A percentile compares a stretch with the other conserved stretches of the same genome.
Conservation (phyloP, 2,113 vertebrate genomes). For the Salvelinus alpinus region DNA sequence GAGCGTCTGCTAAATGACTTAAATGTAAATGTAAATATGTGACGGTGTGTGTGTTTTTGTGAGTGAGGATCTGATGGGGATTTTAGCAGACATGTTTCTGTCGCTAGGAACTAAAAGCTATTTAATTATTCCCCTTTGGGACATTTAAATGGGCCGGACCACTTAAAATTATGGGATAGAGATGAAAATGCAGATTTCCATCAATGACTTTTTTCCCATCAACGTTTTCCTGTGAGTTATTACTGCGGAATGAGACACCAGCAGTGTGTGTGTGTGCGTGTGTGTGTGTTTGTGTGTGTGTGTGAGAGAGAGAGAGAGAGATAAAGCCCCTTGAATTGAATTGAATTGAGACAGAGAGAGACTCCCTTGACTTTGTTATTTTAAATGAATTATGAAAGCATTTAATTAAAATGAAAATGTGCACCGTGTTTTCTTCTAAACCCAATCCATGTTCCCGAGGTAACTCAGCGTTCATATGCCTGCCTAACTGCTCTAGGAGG, state of each 20-base stretch:
- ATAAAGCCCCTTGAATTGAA: too few species aligned
- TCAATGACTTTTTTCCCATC: constrained; percentile 50
- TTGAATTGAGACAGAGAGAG: background rate
- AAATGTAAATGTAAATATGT: too few species aligned
- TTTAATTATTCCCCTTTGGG: constrained; percentile 71
- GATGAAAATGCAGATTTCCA: constrained; percentile 58
- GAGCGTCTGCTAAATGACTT: too few species aligned
- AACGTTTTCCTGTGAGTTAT: constrained; percentile 51
- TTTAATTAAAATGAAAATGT: constrained; percentile 37
- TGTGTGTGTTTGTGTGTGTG: background rate
- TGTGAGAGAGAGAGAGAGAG: background rate
- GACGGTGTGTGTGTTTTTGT: background rate
- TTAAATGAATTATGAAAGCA: constrained; percentile 37
- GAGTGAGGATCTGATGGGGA: constrained; percentile 51
- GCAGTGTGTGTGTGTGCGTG: constrained; percentile 14
- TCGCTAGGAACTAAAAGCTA: constrained; percentile 68
- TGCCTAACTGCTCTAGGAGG: constrained; percentile 34
- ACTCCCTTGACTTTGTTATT: constrained; percentile 18
- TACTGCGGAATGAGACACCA: constrained; percentile 43
- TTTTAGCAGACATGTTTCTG: constrained; percentile 63
- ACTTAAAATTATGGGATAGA: constrained; percentile 58
- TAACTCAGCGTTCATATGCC: constrained; percentile 44
- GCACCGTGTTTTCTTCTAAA: constrained; percentile 35
- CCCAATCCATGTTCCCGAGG: constrained; percentile 36
- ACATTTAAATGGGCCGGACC: constrained; percentile 54